A percentile compares a stretch with the other conserved stretches of the same genome.
Conservation (phyloP, 2,113 vertebrate species). For the Nibea albiflora region DNA sequence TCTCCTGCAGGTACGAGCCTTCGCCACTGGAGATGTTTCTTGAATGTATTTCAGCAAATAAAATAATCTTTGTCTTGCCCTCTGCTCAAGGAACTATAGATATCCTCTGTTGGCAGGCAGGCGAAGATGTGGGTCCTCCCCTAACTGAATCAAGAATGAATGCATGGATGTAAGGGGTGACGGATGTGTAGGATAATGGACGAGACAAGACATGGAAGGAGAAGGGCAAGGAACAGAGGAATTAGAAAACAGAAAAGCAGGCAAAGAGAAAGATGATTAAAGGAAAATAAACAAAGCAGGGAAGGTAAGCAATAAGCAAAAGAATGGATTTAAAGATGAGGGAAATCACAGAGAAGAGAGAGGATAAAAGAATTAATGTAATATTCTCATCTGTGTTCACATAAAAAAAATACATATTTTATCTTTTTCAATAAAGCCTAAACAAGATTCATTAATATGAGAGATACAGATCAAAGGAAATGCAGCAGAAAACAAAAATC, state of each 20-base stretch:
- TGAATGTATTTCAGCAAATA: conserved; percentile 64
- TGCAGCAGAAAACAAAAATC: conserved; percentile 32
- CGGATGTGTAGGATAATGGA: neutral
- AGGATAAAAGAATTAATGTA: conserved; percentile 25
- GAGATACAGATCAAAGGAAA: conserved; percentile 48
- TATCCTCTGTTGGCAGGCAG: conserved; percentile 65
- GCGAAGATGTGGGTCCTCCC: conserved; percentile 55
- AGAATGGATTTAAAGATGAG: conserved; percentile 7
- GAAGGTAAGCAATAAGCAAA: neutral
- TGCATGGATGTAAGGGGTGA: conserved; percentile 8
- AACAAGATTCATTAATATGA: conserved; percentile 29
- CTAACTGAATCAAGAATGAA: conserved; percentile 45
- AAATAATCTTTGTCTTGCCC: conserved; percentile 67
- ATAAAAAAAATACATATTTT: conserved; percentile 18
- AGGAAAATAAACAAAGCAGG: neutral
- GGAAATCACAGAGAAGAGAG: conserved; percentile 26
- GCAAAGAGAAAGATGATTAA: neutral
- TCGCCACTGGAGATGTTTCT: conserved; percentile 60
- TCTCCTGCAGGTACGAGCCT: conserved; percentile 46
- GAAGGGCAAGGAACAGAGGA: neutral
- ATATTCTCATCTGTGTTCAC: conserved; percentile 14
- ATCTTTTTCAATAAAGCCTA: conserved; percentile 11
- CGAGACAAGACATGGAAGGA: neutral
- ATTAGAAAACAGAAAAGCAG: conserved; percentile 1
- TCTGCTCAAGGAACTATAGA: conserved; percentile 65